These are phyloP conservation scores for Spisula solida DNA, from an alignment of 2,888 invertebrate genomes.

Conservation along the genomic window DNA sequence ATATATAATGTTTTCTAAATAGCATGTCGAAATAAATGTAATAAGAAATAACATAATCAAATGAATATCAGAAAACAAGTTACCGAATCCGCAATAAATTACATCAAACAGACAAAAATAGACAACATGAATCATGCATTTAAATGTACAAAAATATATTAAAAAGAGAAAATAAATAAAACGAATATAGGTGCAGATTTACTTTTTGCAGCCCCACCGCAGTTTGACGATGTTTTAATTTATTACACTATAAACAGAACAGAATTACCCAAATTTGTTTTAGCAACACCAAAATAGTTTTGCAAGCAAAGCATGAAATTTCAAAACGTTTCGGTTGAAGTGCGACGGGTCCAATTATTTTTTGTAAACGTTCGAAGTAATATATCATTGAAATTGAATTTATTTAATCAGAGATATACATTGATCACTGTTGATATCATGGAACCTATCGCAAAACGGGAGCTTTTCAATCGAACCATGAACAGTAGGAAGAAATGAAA, in stretches of 20 bases:
- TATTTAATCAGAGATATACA: not conserved
- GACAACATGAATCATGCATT: constrained; percentile 2
- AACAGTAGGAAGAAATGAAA: not conserved
- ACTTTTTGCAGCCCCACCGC: constrained; percentile 53
- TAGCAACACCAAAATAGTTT: not conserved
- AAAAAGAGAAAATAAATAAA: constrained; percentile 29
- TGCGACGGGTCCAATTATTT: constrained; percentile 1
- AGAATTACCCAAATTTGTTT: not conserved
- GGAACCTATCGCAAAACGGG: not conserved
- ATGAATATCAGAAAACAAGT: too few species aligned
- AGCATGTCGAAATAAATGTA: too few species aligned
- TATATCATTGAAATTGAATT: not conserved
- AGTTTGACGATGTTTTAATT: not conserved
- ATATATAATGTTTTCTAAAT: too few species aligned
- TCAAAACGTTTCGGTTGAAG: not conserved
- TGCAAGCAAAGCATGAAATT: not conserved
- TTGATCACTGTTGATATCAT: not conserved
- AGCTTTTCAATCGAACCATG: constrained; percentile 4
- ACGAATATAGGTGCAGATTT: constrained; percentile 47
- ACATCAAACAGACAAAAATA: not conserved
- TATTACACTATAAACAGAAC: not conserved
- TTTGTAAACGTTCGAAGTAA: not conserved
- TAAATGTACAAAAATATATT: not conserved
- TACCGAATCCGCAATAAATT: not conserved
- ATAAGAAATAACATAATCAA: too few species aligned